These are phyloP conservation scores for silkworm (Bombyx mori) DNA, from an alignment of 1,140 invertebrate species.

Conservation along the genomic window DNA sequence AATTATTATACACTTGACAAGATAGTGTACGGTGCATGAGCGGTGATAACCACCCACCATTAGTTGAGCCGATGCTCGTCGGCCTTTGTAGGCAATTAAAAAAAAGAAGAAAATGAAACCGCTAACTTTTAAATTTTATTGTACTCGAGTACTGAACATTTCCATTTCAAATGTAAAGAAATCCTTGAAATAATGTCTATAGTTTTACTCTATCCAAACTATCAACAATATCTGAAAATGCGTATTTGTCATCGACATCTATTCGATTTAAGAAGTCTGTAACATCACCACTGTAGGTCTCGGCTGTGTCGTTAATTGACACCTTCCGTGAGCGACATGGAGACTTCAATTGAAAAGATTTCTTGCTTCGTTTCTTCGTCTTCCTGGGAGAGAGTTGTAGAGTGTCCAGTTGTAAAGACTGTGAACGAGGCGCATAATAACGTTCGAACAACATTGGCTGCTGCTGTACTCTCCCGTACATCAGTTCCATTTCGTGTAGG, in stretches of 20 bases:
- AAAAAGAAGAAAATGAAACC: no score
- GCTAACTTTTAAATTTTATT: no score
- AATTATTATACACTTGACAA: no score
- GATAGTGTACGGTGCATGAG: no score
- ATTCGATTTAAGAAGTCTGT: conserved; percentile 54
- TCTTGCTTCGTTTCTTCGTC: conserved; percentile 28
- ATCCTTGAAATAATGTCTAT: not conserved
- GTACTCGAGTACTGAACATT: no score
- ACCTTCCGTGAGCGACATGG: conserved; percentile 47
- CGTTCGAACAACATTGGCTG: conserved; percentile 80
- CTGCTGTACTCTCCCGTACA: conserved; percentile 77
- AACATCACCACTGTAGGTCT: conserved; percentile 65
- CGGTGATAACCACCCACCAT: no score
- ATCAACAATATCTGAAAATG: conserved; percentile 34
- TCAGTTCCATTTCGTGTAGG: conserved; percentile 78
- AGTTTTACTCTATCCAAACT: conserved; percentile 24
- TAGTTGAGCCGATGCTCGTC: no score
- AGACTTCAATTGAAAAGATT: conserved; percentile 35
- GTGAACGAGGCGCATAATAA: conserved; percentile 74
- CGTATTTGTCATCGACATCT: conserved; percentile 43
- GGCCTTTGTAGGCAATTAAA: no score
- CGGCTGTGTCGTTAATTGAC: conserved; percentile 72
- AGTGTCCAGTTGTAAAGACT: conserved; percentile 30
- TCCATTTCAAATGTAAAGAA: no score
- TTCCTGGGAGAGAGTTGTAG: conserved; percentile 47